Evolutionary conservation across 2,797 vertebrate species (phyloP).

Genomic region (Sebastes hopkinsi): DNA sequence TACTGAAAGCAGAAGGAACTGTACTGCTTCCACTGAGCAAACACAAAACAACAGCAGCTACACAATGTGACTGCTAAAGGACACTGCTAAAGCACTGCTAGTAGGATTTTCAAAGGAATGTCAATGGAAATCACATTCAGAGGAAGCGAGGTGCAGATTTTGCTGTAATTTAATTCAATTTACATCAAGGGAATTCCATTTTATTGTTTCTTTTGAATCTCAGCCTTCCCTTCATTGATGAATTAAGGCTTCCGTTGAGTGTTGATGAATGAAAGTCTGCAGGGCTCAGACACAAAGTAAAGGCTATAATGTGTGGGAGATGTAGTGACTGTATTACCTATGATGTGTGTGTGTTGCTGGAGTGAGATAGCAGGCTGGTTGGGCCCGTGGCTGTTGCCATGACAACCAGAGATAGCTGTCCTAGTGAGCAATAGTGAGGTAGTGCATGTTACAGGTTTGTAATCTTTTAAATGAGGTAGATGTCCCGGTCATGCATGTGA

Average conservation of each 20-base stretch:
- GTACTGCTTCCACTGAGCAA: neutral
- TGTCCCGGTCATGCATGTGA: neutral
- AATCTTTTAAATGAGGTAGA: conserved; percentile 12
- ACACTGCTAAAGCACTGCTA: neutral
- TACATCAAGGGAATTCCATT: neutral
- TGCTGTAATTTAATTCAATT: neutral
- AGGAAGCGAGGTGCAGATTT: neutral
- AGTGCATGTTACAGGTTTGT: conserved; percentile 15
- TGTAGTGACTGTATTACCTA: conserved; percentile 47
- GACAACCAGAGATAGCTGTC: conserved; percentile 76
- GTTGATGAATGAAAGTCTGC: conserved; percentile 32
- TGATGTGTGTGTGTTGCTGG: conserved; percentile 36
- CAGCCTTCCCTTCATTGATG: neutral
- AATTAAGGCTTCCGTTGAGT: neutral
- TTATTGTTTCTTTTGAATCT: neutral
- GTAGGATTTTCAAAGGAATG: neutral
- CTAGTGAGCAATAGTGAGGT: conserved; percentile 54
- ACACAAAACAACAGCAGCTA: neutral
- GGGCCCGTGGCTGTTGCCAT: conserved; percentile 82
- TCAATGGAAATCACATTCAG: neutral
- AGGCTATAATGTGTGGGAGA: conserved; percentile 39
- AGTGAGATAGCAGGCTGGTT: conserved; percentile 62
- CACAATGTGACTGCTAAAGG: neutral
- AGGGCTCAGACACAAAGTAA: conserved; percentile 39
- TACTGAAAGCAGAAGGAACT: neutral